A percentile compares a stretch with the other conserved stretches of the same genome.
Evolutionary conservation across 2,797 vertebrate genomes (phyloP).

Genomic region (Mus caroli): DNA sequence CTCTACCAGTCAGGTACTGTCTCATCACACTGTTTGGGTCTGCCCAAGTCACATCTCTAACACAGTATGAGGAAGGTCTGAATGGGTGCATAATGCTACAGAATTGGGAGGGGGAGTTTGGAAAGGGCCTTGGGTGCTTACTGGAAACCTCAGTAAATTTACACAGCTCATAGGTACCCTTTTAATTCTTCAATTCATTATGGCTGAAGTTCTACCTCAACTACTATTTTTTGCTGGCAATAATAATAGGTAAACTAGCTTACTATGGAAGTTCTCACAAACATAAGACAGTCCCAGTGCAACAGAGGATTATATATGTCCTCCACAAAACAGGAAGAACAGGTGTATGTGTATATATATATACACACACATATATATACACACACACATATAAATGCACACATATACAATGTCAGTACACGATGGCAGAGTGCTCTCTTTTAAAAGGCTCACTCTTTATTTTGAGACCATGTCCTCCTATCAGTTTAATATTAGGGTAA

Average conservation of each 20-base stretch:
- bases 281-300: neutral
- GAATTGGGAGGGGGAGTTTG: neutral
- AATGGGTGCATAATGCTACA: neutral
- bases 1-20: neutral
- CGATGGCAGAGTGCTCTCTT: neutral
- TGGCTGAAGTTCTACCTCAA: neutral
- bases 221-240: neutral
- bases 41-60: neutral
- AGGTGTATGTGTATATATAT: neutral
- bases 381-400: too few species aligned
- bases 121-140: neutral
- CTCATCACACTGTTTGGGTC: neutral
- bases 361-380: too few species aligned
- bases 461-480: neutral
- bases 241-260: neutral
- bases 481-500: neutral
- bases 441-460: neutral
- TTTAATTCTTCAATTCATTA: slow-evolving; percentile 26
- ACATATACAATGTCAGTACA: neutral
- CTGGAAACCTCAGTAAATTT: neutral
- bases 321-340: slow-evolving; percentile 5
- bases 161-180: neutral
- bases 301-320: neutral
- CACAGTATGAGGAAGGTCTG: neutral
- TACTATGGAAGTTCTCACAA: neutral